phyloP scores from a whole-genome alignment of 2,888 invertebrate species.

The Ochlodes sylvanus region DNA sequence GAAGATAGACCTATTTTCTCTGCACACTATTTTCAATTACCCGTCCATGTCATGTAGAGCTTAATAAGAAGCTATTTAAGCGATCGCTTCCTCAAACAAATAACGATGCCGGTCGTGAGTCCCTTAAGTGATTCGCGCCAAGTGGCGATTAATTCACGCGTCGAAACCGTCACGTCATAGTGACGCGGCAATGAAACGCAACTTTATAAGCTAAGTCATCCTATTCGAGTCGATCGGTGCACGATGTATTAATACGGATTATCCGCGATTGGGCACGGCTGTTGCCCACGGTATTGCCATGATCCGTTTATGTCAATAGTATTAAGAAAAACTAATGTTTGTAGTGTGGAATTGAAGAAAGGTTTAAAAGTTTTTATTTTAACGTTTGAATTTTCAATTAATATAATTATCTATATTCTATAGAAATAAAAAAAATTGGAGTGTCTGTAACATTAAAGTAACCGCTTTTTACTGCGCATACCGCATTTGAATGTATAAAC shows the following conservation, averaged over 20 bases:
- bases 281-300: neutral
- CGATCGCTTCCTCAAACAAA: constrained; percentile 65
- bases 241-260: constrained; percentile 60
- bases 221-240: constrained; percentile 62
- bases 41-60: constrained; percentile 41
- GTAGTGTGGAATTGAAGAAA: no score
- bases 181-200: constrained; percentile 58
- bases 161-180: constrained; percentile 57
- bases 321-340: no score
- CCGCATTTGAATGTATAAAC: no score
- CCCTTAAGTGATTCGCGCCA: constrained; percentile 51
- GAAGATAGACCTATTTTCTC: neutral
- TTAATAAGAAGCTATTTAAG: constrained; percentile 64
- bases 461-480: no score
- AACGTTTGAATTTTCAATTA: constrained; percentile 5
- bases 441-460: no score
- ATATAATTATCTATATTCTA: no score
- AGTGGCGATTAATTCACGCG: constrained; percentile 71
- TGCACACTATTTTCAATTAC: constrained; percentile 19
- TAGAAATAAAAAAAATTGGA: no score
- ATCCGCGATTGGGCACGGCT: constrained; percentile 1
- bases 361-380: no score
- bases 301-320: neutral
- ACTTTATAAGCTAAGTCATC: constrained; percentile 63
- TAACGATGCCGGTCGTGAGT: constrained; percentile 58